Evolutionary conservation across 1,140 invertebrate genomes (phyloP).

Genomic region (Brachionus plicatilis): DNA sequence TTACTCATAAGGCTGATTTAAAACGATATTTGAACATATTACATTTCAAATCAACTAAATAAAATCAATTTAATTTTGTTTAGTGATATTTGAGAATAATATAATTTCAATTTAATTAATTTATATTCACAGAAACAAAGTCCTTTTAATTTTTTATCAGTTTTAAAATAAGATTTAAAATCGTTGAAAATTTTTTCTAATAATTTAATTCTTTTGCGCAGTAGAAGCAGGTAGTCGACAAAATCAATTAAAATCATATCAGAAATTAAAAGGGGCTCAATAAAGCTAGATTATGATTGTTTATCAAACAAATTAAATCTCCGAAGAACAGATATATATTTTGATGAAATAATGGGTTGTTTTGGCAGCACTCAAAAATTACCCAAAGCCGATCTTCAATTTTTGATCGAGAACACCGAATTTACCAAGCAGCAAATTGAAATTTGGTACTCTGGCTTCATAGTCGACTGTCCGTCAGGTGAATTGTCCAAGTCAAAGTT

Average conservation of each 20-base stretch:
- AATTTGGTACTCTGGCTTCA: constrained; percentile 59
- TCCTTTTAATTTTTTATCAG: neutral
- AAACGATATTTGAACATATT: neutral
- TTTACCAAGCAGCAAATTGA: constrained; percentile 62
- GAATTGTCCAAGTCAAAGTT: constrained; percentile 93
- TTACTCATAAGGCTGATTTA: neutral
- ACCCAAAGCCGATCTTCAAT: constrained; percentile 52
- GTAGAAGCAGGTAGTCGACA: neutral
- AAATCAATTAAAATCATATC: neutral
- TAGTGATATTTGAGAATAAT: neutral
- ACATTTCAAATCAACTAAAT: neutral
- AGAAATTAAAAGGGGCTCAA: neutral
- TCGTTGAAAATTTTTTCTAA: neutral
- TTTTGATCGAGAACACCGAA: constrained; percentile 54
- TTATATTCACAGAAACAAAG: neutral
- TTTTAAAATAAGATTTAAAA: neutral
- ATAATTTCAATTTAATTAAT: neutral
- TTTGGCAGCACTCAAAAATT: constrained; percentile 41
- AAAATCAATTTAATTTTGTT: neutral
- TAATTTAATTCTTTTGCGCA: neutral
- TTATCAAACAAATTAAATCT: neutral
- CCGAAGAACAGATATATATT: neutral
- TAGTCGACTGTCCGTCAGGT: constrained; percentile 89
- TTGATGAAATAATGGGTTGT: constrained; percentile 31
- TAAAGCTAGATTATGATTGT: neutral